phyloP scores from a whole-genome alignment of 2,113 vertebrate species.

The Pteruthius melanotis region DNA sequence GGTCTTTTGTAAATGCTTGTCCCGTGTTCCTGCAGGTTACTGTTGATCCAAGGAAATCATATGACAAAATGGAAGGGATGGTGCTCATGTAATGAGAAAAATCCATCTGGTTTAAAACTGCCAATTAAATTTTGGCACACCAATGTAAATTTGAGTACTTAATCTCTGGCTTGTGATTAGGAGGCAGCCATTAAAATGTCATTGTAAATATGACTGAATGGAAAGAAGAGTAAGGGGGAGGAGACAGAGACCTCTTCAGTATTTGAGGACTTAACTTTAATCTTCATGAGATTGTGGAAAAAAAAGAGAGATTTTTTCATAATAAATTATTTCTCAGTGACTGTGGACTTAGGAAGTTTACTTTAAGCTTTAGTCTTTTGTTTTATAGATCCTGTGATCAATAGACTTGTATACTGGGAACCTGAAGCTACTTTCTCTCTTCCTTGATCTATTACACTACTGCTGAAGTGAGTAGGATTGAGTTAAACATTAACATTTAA shows the following conservation, averaged over 20 bases:
- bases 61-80: neutral
- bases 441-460: neutral
- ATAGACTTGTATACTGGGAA: neutral
- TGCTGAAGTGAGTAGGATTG: neutral
- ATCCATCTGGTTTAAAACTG: neutral
- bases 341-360: neutral
- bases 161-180: neutral
- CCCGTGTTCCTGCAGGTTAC: neutral
- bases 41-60: neutral
- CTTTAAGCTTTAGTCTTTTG: neutral
- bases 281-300: neutral
- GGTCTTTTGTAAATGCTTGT: neutral
- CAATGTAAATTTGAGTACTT: neutral
- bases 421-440: neutral
- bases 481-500: neutral
- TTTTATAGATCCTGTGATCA: neutral
- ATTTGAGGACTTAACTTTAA: neutral
- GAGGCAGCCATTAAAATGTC: neutral
- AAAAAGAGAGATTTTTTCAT: neutral
- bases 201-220: neutral
- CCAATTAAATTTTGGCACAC: neutral
- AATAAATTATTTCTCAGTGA: neutral
- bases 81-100: neutral
- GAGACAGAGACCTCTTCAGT: neutral
- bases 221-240: neutral